Conservation (phyloP, 2,113 vertebrate genomes). For the Myrmecobius fasciatus region DNA sequence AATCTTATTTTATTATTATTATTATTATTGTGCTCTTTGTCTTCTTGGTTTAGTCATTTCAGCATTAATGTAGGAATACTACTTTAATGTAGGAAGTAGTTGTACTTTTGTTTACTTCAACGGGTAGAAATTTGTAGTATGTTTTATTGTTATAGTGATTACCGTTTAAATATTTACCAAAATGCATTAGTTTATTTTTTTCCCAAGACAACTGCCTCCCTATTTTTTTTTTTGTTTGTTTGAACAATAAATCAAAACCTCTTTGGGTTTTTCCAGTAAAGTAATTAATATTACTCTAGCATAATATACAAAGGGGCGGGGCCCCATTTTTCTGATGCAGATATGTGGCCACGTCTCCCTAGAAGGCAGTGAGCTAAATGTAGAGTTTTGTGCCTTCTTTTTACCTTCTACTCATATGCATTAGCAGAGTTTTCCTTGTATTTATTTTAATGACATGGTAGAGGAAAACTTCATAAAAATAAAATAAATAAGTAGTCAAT, state of each 20-base stretch:
- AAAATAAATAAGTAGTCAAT: neutral
- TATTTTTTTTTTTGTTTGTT: no score
- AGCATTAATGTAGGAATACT: neutral
- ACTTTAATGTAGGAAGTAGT: conserved; percentile 37
- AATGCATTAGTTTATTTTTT: conserved; percentile 11
- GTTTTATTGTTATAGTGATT: neutral
- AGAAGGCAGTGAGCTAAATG: neutral
- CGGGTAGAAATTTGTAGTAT: conserved; percentile 1
- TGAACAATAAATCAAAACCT: neutral
- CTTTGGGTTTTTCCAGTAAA: neutral
- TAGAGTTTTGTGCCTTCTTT: neutral
- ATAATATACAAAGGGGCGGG: neutral
- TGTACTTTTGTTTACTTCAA: conserved; percentile 22
- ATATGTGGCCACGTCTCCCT: neutral
- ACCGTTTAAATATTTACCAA: conserved; percentile 47
- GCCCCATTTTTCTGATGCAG: neutral
- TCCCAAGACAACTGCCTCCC: neutral
- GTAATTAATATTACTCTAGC: neutral
- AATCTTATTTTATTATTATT: neutral
- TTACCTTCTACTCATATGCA: neutral
- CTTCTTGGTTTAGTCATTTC: neutral
- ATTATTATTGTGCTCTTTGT: neutral
- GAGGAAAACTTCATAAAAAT: neutral
- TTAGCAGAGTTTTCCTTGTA: neutral
- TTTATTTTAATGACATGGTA: neutral